Percentiles rank a stretch among this genome's conserved stretches.
Conservation (phyloP, 2,888 invertebrate genomes). For the Pachliopta kotzebuea region DNA sequence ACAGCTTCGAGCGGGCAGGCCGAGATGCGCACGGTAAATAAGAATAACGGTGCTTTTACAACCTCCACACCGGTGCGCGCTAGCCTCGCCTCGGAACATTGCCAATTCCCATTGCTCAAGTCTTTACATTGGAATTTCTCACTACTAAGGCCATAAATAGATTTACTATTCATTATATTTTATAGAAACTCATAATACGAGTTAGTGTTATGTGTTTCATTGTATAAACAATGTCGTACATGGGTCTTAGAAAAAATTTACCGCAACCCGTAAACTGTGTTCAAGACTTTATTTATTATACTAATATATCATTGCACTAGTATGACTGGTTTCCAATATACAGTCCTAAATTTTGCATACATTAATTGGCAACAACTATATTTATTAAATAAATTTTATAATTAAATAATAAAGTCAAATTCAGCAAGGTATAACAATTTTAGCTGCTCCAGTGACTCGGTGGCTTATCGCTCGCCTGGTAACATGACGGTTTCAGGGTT, state of each 20-base stretch:
- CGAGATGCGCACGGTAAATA: constrained; percentile 77
- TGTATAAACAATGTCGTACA: constrained; percentile 24
- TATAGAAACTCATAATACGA: constrained; percentile 38
- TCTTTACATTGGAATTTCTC: constrained; percentile 73
- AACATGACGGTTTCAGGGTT: too few relatives aligned
- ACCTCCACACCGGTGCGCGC: constrained; percentile 58
- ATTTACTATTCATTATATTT: constrained; percentile 58
- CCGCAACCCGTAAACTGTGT: neutral
- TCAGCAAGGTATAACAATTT: too few relatives aligned
- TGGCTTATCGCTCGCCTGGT: too few relatives aligned
- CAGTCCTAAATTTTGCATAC: too few relatives aligned
- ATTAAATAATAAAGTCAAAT: too few relatives aligned
- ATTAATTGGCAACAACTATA: too few relatives aligned
- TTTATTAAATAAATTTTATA: too few relatives aligned
- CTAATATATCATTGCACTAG: neutral
- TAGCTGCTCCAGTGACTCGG: too few relatives aligned
- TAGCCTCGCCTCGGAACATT: constrained; percentile 69
- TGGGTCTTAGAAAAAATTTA: neutral
- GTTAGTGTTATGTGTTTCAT: constrained; percentile 36
- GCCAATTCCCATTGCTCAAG: constrained; percentile 77
- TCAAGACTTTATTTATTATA: neutral
- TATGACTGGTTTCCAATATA: neutral
- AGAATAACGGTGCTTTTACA: constrained; percentile 77
- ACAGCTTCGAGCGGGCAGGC: constrained; percentile 57
- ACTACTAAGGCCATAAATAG: constrained; percentile 67